A percentile compares a stretch with the other conserved stretches of the same genome.
These are phyloP conservation scores for Danio choprae DNA, from an alignment of 2,797 vertebrate species.

Conservation along the genomic window DNA sequence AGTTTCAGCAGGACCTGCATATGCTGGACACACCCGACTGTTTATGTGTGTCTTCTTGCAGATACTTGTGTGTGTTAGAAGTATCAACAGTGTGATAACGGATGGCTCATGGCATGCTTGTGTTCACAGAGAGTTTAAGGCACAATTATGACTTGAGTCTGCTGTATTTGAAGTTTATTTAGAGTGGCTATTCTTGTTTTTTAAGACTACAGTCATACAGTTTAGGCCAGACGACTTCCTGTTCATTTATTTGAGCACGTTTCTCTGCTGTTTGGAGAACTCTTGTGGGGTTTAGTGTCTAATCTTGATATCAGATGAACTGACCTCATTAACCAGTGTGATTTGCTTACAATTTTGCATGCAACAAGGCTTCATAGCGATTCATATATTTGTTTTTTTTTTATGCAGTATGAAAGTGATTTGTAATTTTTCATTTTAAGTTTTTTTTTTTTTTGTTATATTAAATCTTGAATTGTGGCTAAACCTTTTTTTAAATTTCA, in stretches of 20 bases:
- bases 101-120: not conserved
- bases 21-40: constrained; percentile 14
- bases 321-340: not conserved
- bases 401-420: no score
- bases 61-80: not conserved
- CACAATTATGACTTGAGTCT: not conserved
- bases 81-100: constrained; percentile 1
- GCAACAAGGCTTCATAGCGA: not conserved
- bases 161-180: not conserved
- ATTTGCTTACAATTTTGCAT: not conserved
- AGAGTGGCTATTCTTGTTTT: not conserved
- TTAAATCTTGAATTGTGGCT: no score
- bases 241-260: not conserved
- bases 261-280: not conserved
- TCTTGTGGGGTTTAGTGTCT: not conserved
- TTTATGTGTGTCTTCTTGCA: not conserved
- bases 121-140: not conserved
- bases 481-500: no score
- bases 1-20: constrained; percentile 13
- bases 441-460: no score
- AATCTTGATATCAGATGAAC: not conserved
- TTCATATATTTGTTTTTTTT: not conserved
- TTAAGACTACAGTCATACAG: not conserved
- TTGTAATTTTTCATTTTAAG: no score
- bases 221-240: not conserved